Conservation (phyloP, 2,888 invertebrate genomes). For the Thumatha senex region DNA sequence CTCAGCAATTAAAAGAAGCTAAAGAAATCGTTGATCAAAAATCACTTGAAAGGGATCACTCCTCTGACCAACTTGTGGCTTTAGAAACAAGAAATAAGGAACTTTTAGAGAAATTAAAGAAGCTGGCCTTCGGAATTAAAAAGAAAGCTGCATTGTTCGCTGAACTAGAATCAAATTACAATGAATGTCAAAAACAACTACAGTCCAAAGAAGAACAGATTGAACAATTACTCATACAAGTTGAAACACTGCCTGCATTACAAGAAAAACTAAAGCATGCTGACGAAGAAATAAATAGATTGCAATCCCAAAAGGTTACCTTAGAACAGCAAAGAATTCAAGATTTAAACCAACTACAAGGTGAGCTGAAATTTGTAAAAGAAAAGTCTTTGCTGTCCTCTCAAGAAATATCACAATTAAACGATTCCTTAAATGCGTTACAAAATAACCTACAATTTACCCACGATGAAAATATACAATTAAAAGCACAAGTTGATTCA, state of each 20-base stretch:
- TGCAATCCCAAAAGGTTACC: slow-evolving; percentile 54
- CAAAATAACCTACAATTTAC: slow-evolving; percentile 52
- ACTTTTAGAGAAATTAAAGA: slow-evolving; percentile 90
- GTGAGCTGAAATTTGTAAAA: slow-evolving; percentile 50
- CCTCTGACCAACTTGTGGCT: slow-evolving; percentile 56
- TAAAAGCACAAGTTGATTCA: slow-evolving; percentile 57
- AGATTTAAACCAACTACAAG: slow-evolving; percentile 47
- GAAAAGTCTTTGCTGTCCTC: slow-evolving; percentile 43
- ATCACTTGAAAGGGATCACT: slow-evolving; percentile 67
- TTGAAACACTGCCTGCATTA: slow-evolving; percentile 61
- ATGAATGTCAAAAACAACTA: slow-evolving; percentile 61
- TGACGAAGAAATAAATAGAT: slow-evolving; percentile 64
- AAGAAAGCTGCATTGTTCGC: slow-evolving; percentile 86
- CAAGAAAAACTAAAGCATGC: slow-evolving; percentile 69
- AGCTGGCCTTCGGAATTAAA: slow-evolving; percentile 89
- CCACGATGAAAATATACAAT: slow-evolving; percentile 53
- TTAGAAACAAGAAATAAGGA: slow-evolving; percentile 86
- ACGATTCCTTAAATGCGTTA: slow-evolving; percentile 46
- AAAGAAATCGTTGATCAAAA: slow-evolving; percentile 64
- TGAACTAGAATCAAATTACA: slow-evolving; percentile 84
- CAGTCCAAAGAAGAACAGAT: slow-evolving; percentile 55
- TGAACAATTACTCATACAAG: slow-evolving; percentile 62
- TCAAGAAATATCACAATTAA: slow-evolving; percentile 51
- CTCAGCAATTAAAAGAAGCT: slow-evolving; percentile 71
- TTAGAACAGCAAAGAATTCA: slow-evolving; percentile 58